Percentiles rank a stretch among this genome's conserved stretches.
Conservation (phyloP, 1,140 invertebrate species). For the Aphelinus atriplicis region DNA sequence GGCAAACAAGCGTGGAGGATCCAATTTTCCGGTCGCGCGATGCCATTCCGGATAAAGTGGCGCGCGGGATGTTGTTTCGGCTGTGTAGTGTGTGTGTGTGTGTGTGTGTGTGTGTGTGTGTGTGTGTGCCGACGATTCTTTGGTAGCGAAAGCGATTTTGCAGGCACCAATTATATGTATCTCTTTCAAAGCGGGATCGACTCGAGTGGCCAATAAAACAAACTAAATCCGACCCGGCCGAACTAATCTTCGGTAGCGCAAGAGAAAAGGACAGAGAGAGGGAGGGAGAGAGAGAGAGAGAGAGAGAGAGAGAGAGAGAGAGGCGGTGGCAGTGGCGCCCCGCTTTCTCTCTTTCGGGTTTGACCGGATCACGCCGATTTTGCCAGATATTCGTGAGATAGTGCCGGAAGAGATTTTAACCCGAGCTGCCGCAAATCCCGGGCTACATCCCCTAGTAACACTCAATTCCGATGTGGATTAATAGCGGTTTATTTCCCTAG, state of each 20-base stretch:
- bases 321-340: neutral
- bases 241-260: slow-evolving; percentile 53
- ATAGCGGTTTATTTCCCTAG: slow-evolving; percentile 60
- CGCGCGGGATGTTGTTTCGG: slow-evolving; percentile 3
- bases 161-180: slow-evolving; percentile 56
- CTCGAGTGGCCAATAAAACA: slow-evolving; percentile 56
- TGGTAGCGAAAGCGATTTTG: slow-evolving; percentile 43
- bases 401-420: slow-evolving; percentile 61
- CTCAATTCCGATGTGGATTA: slow-evolving; percentile 67
- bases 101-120: no score
- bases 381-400: slow-evolving; percentile 59
- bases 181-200: slow-evolving; percentile 49
- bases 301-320: no score
- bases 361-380: slow-evolving; percentile 38
- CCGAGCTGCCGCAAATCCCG: slow-evolving; percentile 61
- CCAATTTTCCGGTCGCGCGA: slow-evolving; percentile 30
- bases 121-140: neutral
- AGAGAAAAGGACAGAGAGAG: neutral
- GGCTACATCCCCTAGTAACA: slow-evolving; percentile 63
- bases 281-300: no score
- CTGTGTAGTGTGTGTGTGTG: neutral
- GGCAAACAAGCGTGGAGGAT: neutral
- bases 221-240: slow-evolving; percentile 53
- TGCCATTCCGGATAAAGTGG: slow-evolving; percentile 9
- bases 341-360: neutral